These are phyloP conservation scores for Aurelia sp. DNA, from an alignment of 30 jellyfish, hydroid and myxozoan species.

Conservation along the genomic window DNA sequence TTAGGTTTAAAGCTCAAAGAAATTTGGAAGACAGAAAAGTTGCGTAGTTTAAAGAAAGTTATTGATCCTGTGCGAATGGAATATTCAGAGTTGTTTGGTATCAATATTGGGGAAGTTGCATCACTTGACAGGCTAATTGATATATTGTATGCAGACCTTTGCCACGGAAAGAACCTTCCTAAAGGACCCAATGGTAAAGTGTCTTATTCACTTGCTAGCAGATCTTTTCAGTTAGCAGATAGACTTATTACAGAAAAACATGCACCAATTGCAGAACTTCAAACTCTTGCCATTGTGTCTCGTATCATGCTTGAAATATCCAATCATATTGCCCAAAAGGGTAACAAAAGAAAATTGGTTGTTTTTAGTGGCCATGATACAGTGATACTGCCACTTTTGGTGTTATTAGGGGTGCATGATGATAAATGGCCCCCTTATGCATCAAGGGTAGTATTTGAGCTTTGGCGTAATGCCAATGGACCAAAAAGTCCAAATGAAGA, in stretches of 20 bases:
- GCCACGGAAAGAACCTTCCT: conserved; percentile 85
- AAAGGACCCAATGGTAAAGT: conserved; percentile 75
- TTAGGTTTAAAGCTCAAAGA: conserved; percentile 25
- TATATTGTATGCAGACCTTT: conserved; percentile 67
- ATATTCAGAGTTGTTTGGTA: conserved; percentile 37
- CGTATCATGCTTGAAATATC: conserved; percentile 70
- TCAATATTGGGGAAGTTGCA: conserved; percentile 55
- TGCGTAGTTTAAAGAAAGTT: conserved; percentile 24
- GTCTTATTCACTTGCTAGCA: conserved; percentile 65
- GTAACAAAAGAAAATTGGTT: conserved; percentile 42
- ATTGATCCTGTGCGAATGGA: conserved; percentile 37
- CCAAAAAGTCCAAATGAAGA: neutral
- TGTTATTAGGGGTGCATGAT: conserved; percentile 65
- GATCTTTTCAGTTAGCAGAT: conserved; percentile 58
- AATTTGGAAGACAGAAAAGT: conserved; percentile 2
- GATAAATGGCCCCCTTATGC: conserved; percentile 99
- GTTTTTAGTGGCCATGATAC: conserved; percentile 96
- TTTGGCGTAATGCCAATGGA: conserved; percentile 57
- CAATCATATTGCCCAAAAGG: neutral
- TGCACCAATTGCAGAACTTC: conserved; percentile 76
- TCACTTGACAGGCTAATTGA: conserved; percentile 74
- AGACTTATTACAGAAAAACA: conserved; percentile 40
- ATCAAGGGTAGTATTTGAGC: conserved; percentile 89
- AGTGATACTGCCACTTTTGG: conserved; percentile 77
- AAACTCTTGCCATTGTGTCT: conserved; percentile 81